phyloP scores from a whole-genome alignment of 1,140 invertebrate genomes.

The Dryas iulia region DNA sequence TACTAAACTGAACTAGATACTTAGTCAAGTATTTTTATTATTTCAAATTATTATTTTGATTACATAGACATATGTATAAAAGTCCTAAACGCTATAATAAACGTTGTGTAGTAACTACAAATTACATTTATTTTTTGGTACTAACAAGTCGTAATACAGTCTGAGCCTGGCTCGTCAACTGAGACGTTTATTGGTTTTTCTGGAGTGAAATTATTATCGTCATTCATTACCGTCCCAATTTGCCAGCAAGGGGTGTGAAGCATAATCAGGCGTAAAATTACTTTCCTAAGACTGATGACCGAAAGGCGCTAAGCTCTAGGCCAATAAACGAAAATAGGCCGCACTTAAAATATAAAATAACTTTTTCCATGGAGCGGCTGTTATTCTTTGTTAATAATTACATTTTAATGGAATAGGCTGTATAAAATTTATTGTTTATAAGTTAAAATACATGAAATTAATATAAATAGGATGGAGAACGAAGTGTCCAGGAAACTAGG shows the following conservation, averaged over 20 bases:
- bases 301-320: slow-evolving; percentile 9
- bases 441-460: no score
- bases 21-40: no score
- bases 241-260: slow-evolving; percentile 26
- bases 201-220: slow-evolving; percentile 23
- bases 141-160: neutral
- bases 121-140: neutral
- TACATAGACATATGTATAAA: no score
- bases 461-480: no score
- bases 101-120: neutral
- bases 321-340: slow-evolving; percentile 18
- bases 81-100: no score
- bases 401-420: neutral
- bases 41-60: no score
- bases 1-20: no score
- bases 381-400: neutral
- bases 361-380: neutral
- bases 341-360: neutral
- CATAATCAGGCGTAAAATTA: slow-evolving; percentile 34
- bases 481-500: no score
- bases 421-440: no score
- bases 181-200: slow-evolving; percentile 19
- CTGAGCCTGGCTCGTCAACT: slow-evolving; percentile 15
- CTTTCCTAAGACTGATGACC: slow-evolving; percentile 32
- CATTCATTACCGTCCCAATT: slow-evolving; percentile 30